Base-by-base conservation (phyloP, 2,113 vertebrate genomes). In the Perognathus longimembris region DNA sequence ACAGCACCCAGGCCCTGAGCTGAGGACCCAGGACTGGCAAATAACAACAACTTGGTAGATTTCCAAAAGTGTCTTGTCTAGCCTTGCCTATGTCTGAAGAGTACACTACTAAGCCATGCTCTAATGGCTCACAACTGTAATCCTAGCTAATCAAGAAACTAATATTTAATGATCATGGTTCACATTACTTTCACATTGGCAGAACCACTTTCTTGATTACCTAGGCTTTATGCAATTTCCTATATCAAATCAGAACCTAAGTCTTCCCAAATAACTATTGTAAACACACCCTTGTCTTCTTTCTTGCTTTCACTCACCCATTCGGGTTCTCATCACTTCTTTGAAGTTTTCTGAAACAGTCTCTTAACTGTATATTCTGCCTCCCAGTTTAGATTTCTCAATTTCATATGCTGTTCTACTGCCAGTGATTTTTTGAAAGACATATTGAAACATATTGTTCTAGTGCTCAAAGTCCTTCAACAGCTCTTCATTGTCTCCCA, bases 401-500 rank as follows among this genome's bases (percentile, higher is more conserved):
- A 80, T n/a, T 63, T 70, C 21, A 74, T n/a, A 17, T 3, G 2
- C 78, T 66, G 14, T 57, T 81, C 34, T 66, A 11, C 57, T 67
- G 32, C 1, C 77, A 83, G 59, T 24, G 15, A 73, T 66, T 82
- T 90, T 83, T 38, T 61, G 73, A 15, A 83, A 63, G 15, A 73
- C 66, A 77, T 90, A 78, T 38, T 61, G 73, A 15, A 83, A 63
- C 18, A 63, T 54, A 26, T 38, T 28, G n/a, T 38, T 77, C 26
- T 71, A n/a, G 9, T 69, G 80, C 22, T 92, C 59, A 81, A 75
- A 89, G 85, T 81, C n/a, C n/a, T 54, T 69, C 34, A 85, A 5
- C 45, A 4, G 63, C 15, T 59, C 14, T 22, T 10, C 34, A n/a
- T 71, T 73, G 42, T 15, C 32, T 64, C 45, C 45, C 12, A 40